Percentiles rank a stretch among this genome's conserved stretches.
Conservation (phyloP, 1,140 invertebrate genomes). For the Aporrectodea caliginosa region DNA sequence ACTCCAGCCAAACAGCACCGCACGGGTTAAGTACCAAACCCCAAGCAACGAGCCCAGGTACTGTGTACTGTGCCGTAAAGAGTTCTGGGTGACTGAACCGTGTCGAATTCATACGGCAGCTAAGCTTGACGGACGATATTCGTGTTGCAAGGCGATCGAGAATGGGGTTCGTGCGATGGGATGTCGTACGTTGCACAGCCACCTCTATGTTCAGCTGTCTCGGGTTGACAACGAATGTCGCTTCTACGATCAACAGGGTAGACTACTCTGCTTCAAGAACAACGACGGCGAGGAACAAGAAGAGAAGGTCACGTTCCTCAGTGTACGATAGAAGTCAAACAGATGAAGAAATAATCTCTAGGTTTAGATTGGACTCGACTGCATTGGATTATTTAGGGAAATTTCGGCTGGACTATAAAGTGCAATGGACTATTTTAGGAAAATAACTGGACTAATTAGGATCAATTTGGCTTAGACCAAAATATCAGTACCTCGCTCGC, state of each 20-base stretch:
- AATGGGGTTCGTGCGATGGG: background rate
- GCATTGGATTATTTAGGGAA: no score
- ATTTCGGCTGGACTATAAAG: no score
- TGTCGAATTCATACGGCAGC: background rate
- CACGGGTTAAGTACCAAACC: background rate
- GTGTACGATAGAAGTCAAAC: no score
- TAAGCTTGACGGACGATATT: background rate
- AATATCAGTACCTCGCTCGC: no score
- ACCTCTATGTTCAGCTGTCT: background rate
- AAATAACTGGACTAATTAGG: no score
- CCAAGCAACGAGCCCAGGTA: background rate
- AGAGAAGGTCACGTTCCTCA: no score
- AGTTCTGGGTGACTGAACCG: background rate
- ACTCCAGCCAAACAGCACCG: background rate
- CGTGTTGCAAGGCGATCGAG: background rate
- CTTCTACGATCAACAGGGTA: background rate
- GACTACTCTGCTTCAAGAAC: background rate
- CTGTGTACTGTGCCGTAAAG: background rate
- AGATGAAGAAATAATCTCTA: no score
- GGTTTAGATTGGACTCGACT: no score
- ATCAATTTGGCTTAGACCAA: no score
- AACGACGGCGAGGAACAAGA: background rate
- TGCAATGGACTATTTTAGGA: no score
- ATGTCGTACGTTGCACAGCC: background rate
- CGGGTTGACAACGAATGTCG: background rate